A percentile compares a stretch with the other conserved stretches of the same genome.
Evolutionary conservation across 2,113 vertebrate genomes (phyloP).

Genomic region (Geococcyx californianus): DNA sequence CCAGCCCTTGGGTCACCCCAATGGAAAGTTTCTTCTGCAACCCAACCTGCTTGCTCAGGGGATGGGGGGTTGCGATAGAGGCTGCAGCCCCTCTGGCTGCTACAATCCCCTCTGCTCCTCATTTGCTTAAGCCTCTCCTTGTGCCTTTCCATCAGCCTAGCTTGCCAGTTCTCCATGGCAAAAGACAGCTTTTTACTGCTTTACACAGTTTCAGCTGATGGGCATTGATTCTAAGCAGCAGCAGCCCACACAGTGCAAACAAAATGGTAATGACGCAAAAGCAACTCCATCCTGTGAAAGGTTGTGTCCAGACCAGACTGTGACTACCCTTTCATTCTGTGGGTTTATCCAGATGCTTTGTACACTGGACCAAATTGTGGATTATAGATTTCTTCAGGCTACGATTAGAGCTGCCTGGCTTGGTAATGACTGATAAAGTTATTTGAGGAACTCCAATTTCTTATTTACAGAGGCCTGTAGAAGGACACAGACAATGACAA

Average conservation of each 20-base stretch:
- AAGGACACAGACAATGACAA: background rate
- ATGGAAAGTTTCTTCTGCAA: background rate
- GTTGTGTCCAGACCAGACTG: background rate
- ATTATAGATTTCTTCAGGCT: background rate
- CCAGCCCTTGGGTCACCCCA: background rate
- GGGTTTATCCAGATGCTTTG: background rate
- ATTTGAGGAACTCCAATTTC: background rate
- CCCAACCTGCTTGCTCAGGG: background rate
- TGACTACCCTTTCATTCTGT: background rate
- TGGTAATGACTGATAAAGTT: background rate
- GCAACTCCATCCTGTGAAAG: background rate
- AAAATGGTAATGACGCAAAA: background rate
- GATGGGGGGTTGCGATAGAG: background rate
- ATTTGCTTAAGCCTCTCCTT: background rate
- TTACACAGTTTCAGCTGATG: background rate
- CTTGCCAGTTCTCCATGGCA: background rate
- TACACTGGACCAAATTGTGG: background rate
- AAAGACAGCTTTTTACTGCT: background rate
- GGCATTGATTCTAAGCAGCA: background rate
- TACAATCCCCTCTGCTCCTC: background rate
- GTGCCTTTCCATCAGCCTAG: accelerated
- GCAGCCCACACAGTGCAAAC: background rate
- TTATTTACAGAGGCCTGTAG: background rate
- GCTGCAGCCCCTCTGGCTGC: background rate
- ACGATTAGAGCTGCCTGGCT: background rate